Evolutionary conservation across 2,113 vertebrate species (phyloP).

Genomic region (Chaetodon auriga): DNA sequence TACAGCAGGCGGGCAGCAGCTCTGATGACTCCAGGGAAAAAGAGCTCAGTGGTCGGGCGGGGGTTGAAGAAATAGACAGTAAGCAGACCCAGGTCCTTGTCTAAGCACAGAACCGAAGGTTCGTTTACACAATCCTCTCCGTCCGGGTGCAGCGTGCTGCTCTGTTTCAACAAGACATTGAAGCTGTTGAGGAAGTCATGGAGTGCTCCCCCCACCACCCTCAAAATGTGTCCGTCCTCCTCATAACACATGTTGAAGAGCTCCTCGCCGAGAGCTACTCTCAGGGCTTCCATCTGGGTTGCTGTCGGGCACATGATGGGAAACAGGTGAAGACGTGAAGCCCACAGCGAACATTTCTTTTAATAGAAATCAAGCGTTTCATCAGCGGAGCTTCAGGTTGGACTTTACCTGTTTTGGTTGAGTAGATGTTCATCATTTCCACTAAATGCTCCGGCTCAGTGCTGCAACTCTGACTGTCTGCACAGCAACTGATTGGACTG

Average conservation of each 20-base stretch:
- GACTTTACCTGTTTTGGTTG: slow-evolving; percentile 88
- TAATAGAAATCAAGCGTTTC: too few relatives aligned
- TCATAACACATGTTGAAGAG: slow-evolving; percentile 96
- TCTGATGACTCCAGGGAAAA: slow-evolving; percentile 94
- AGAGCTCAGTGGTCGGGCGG: slow-evolving; percentile 89
- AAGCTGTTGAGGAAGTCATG: slow-evolving; percentile 99
- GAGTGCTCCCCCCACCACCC: slow-evolving; percentile 94
- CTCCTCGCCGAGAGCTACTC: slow-evolving; percentile 91
- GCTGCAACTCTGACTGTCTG: slow-evolving; percentile 82
- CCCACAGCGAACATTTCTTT: background rate
- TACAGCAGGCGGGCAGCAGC: slow-evolving; percentile 92
- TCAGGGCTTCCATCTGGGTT: slow-evolving; percentile 86
- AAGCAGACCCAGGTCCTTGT: slow-evolving; percentile 92
- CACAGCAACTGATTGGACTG: slow-evolving; percentile 71
- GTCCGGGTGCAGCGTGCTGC: slow-evolving; percentile 82
- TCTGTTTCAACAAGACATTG: slow-evolving; percentile 94
- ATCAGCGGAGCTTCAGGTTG: background rate
- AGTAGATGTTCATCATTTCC: slow-evolving; percentile 88
- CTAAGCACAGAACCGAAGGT: slow-evolving; percentile 94
- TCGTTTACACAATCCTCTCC: slow-evolving; percentile 85
- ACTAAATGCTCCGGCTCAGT: slow-evolving; percentile 87
- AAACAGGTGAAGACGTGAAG: slow-evolving; percentile 2
- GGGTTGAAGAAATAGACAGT: slow-evolving; percentile 97
- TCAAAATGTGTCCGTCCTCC: slow-evolving; percentile 94
- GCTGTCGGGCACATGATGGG: slow-evolving; percentile 80